Percentiles rank a stretch among this genome's conserved stretches.
phyloP scores from a whole-genome alignment of 2,113 vertebrate genomes.

The Phrynosoma platyrhinos region DNA sequence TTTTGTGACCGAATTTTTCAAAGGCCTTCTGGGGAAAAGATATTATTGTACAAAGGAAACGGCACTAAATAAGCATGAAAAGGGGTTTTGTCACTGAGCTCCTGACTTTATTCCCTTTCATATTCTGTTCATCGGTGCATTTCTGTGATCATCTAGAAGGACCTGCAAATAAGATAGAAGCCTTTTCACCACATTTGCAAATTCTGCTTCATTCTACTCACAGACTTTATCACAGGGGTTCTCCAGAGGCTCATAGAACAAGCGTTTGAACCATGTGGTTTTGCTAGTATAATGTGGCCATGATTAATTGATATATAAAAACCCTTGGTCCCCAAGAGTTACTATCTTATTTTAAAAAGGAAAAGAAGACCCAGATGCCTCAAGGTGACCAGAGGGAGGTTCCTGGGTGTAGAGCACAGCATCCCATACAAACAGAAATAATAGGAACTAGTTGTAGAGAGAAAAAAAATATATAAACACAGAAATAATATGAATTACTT shows the following conservation, averaged over 20 bases:
- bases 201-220: background rate
- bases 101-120: constrained; percentile 42
- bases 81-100: constrained; percentile 48
- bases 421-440: too few relatives aligned
- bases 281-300: too few relatives aligned
- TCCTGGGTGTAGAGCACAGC: too few relatives aligned
- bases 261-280: background rate
- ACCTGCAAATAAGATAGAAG: constrained; percentile 58
- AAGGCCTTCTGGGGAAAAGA: constrained; percentile 67
- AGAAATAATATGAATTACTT: too few relatives aligned
- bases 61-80: constrained; percentile 57
- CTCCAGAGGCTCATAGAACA: background rate
- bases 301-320: background rate
- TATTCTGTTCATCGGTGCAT: constrained; percentile 42
- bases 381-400: background rate
- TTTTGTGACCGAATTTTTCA: constrained; percentile 70
- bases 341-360: background rate
- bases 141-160: constrained; percentile 53
- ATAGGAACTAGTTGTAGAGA: too few relatives aligned
- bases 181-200: constrained; percentile 12
- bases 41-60: constrained; percentile 65
- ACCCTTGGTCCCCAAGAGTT: background rate
- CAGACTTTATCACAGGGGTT: background rate
- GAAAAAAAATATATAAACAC: too few relatives aligned
- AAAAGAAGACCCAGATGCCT: background rate